phyloP scores from a whole-genome alignment of 2,797 vertebrate genomes.

The Sparus aurata region DNA sequence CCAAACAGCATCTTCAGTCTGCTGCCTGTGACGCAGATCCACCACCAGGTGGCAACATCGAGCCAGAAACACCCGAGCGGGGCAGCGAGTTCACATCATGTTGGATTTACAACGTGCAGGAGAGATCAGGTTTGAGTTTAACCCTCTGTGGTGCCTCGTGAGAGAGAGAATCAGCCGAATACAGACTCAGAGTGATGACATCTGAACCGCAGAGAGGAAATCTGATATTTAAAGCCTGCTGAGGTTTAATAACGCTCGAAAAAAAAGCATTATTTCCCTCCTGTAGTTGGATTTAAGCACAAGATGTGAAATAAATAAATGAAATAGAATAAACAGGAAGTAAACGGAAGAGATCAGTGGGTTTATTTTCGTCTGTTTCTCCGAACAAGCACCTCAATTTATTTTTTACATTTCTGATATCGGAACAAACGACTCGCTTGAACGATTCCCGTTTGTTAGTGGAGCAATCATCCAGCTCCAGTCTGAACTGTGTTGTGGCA shows the following conservation, averaged over 20 bases:
- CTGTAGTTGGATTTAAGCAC: not conserved
- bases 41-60: conserved; percentile 48
- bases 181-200: not conserved
- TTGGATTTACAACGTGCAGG: conserved; percentile 23
- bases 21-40: not conserved
- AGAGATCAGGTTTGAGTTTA: conserved; percentile 43
- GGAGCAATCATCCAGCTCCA: conserved; percentile 46
- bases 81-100: conserved; percentile 46
- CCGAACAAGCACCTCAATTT: not conserved
- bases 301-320: too few species aligned
- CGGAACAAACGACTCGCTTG: not conserved
- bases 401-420: not conserved
- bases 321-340: not conserved
- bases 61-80: conserved; percentile 21
- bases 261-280: too few species aligned
- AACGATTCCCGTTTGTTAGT: conserved; percentile 20
- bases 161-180: not conserved
- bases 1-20: not conserved
- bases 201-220: not conserved
- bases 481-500: conserved; percentile 46
- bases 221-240: not conserved
- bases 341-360: not conserved
- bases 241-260: not conserved
- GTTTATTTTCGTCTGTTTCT: conserved; percentile 29
- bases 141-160: conserved; percentile 34